These are phyloP conservation scores for Xylocopa sonorina DNA, from an alignment of 1,140 invertebrate genomes.

Conservation along the genomic window DNA sequence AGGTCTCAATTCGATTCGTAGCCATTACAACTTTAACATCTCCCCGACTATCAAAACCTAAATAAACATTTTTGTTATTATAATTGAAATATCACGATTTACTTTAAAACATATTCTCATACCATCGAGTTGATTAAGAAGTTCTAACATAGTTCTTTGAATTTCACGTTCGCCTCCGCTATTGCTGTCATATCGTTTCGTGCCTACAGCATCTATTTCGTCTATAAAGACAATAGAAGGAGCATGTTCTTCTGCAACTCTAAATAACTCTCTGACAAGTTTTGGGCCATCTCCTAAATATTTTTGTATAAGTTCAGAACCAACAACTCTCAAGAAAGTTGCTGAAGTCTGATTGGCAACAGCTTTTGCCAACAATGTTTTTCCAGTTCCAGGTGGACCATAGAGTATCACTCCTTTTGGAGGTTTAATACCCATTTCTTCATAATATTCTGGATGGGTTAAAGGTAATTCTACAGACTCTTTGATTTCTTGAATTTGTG, in stretches of 20 bases:
- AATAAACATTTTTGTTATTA: constrained; percentile 35
- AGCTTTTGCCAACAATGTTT: constrained; percentile 98
- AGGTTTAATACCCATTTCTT: constrained; percentile 99
- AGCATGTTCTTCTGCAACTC: constrained; percentile 99
- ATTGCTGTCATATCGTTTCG: constrained; percentile 99
- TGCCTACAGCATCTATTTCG: constrained; percentile 99
- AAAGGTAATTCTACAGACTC: constrained; percentile 99
- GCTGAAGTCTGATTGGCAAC: constrained; percentile 99
- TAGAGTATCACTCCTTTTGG: constrained; percentile 99
- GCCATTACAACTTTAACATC: constrained; percentile 98
- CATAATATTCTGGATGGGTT: constrained; percentile 99
- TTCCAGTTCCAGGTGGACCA: constrained; percentile 98
- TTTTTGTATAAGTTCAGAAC: constrained; percentile 99
- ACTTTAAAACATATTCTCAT: constrained; percentile 16
- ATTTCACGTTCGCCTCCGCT: constrained; percentile 99
- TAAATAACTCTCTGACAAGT: constrained; percentile 97
- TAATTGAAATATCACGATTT: background rate
- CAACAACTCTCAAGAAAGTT: constrained; percentile 98
- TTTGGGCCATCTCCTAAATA: constrained; percentile 99
- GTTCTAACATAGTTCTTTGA: constrained; percentile 99
- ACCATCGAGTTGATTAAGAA: constrained; percentile 99
- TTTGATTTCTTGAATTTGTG: constrained; percentile 99
- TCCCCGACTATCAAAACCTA: constrained; percentile 89
- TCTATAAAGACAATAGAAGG: constrained; percentile 99
- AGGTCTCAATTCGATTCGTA: constrained; percentile 99